These are phyloP conservation scores for Mya arenaria DNA, from an alignment of 1,140 invertebrate genomes.

Conservation along the genomic window DNA sequence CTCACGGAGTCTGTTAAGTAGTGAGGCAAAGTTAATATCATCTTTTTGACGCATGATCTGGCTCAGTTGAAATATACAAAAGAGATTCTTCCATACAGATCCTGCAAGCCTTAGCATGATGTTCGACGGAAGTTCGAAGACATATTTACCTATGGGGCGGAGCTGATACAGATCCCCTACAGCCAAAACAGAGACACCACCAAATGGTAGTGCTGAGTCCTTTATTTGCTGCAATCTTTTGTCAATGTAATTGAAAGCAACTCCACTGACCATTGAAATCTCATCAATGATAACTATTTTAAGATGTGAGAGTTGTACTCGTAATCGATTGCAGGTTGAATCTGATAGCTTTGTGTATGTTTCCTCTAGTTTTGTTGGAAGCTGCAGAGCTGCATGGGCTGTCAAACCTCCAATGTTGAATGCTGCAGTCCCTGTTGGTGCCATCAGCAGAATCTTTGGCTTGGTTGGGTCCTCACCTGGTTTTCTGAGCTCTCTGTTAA, in stretches of 20 bases:
- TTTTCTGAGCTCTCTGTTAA: conserved; percentile 10
- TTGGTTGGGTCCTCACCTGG: conserved; percentile 26
- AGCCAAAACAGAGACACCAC: conserved; percentile 58
- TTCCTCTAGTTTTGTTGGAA: conserved; percentile 35
- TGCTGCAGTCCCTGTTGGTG: conserved; percentile 59
- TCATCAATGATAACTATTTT: conserved; percentile 65
- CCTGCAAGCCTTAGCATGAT: conserved; percentile 36
- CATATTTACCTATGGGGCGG: conserved; percentile 41
- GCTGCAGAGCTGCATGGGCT: conserved; percentile 31
- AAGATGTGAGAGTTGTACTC: conserved; percentile 26
- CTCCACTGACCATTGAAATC: conserved; percentile 60
- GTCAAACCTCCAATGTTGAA: conserved; percentile 47
- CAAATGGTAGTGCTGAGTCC: conserved; percentile 53
- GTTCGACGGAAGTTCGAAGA: conserved; percentile 8
- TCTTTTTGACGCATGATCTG: conserved; percentile 42
- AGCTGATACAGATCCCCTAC: conserved; percentile 55
- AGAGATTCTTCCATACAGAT: conserved; percentile 19
- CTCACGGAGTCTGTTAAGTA: conserved; percentile 11
- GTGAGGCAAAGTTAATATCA: conserved; percentile 12
- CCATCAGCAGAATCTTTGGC: conserved; percentile 31
- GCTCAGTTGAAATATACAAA: conserved; percentile 3
- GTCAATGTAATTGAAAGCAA: conserved; percentile 57
- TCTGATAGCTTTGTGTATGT: conserved; percentile 30
- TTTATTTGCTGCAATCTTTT: conserved; percentile 58
- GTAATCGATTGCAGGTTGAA: conserved; percentile 25